These are phyloP conservation scores for Acromyrmex charruanus DNA, from an alignment of 1,140 invertebrate genomes.

Conservation along the genomic window DNA sequence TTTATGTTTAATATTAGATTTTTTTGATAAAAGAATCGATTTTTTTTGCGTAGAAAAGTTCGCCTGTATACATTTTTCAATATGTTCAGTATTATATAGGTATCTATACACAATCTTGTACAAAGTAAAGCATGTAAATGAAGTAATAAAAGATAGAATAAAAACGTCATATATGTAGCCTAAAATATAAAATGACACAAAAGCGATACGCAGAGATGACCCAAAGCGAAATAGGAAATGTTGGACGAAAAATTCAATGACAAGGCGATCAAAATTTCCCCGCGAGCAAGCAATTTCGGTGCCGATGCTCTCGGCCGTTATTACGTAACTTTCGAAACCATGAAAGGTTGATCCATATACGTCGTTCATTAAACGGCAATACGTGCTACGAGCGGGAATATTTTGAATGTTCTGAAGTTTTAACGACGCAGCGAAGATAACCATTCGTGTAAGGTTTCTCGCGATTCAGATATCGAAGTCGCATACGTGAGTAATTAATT, in stretches of 20 bases:
- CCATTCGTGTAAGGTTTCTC: conserved; percentile 2
- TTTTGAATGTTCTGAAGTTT: conserved; percentile 18
- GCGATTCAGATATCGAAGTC: conserved; percentile 21
- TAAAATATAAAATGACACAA: conserved; percentile 1
- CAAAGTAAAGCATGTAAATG: neutral
- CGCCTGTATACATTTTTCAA: neutral
- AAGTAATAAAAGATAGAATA: neutral
- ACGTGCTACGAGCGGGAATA: neutral
- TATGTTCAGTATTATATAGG: neutral
- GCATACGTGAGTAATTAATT: conserved; percentile 67
- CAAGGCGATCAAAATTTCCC: conserved; percentile 31
- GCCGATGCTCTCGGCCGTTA: conserved; percentile 11
- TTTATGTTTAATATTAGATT: neutral
- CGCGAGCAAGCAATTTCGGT: conserved; percentile 27
- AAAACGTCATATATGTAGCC: neutral
- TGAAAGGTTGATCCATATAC: conserved; percentile 28
- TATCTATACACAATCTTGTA: neutral
- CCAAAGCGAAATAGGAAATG: neutral
- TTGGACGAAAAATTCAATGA: conserved; percentile 11
- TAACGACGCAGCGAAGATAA: conserved; percentile 24
- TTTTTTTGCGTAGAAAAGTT: neutral
- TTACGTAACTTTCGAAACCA: conserved; percentile 52
- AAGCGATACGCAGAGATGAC: neutral
- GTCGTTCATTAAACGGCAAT: conserved; percentile 51
- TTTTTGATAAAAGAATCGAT: neutral